phyloP scores from a whole-genome alignment of 1,140 invertebrate species.

The Atta colombica region DNA sequence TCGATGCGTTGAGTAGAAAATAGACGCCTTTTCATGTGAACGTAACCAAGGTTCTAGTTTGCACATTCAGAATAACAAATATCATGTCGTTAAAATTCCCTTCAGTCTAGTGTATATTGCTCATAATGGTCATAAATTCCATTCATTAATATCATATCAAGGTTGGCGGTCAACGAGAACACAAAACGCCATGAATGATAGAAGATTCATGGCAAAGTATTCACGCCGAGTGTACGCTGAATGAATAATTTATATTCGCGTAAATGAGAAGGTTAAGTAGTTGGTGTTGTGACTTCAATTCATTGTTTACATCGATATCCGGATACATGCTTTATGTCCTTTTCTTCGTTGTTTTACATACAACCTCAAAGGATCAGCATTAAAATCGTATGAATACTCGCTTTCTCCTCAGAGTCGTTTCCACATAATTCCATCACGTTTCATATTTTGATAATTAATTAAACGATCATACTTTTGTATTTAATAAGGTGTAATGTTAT shows the following conservation, averaged over 20 bases:
- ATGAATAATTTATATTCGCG: constrained; percentile 71
- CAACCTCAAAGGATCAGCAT: not conserved
- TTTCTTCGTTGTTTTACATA: constrained; percentile 42
- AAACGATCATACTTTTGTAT: not conserved
- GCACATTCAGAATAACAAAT: not conserved
- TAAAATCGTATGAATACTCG: constrained; percentile 21
- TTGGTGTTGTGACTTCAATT: constrained; percentile 66
- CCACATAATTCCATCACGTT: not conserved
- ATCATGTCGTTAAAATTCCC: not conserved
- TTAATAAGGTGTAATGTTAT: not conserved
- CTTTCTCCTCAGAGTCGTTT: not conserved
- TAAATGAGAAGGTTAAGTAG: constrained; percentile 64
- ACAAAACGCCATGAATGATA: constrained; percentile 61
- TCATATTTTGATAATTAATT: constrained; percentile 1
- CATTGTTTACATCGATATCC: constrained; percentile 47
- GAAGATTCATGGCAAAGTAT: constrained; percentile 62
- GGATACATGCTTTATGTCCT: not conserved
- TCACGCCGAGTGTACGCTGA: constrained; percentile 16
- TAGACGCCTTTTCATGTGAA: not conserved
- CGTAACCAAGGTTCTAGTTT: not conserved
- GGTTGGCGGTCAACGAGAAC: not conserved
- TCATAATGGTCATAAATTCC: constrained; percentile 9
- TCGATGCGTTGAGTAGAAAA: not conserved
- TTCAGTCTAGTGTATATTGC: not conserved
- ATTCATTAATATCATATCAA: constrained; percentile 20